These are phyloP conservation scores for Salvelinus fontinalis DNA, from an alignment of 2,113 vertebrate genomes.

Conservation along the genomic window DNA sequence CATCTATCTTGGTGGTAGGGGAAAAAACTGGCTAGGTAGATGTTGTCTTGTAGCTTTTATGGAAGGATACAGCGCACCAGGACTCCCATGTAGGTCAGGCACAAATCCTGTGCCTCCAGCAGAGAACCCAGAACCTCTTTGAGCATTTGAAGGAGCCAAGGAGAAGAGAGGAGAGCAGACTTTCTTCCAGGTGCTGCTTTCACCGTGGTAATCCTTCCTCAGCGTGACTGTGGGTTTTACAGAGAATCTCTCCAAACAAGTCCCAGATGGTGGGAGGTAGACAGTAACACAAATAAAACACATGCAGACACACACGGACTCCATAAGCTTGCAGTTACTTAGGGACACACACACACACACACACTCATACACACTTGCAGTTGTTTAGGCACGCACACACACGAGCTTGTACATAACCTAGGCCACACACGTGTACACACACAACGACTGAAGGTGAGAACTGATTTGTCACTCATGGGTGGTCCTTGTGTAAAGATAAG, in stretches of 20 bases:
- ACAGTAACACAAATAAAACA: conserved; percentile 19
- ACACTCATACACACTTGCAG: background rate
- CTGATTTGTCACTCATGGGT: conserved; percentile 64
- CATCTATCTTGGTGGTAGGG: background rate
- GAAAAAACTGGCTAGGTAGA: conserved; percentile 42
- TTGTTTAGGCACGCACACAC: conserved; percentile 3
- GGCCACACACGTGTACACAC: background rate
- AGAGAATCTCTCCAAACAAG: conserved; percentile 66
- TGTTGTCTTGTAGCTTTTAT: conserved; percentile 33
- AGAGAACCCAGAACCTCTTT: conserved; percentile 62
- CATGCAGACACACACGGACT: conserved; percentile 14
- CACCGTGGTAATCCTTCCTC: conserved; percentile 70
- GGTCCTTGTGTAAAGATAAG: conserved; percentile 66
- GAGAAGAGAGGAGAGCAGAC: conserved; percentile 50
- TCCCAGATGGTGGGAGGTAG: conserved; percentile 64
- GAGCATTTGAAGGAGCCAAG: conserved; percentile 53
- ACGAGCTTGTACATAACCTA: background rate
- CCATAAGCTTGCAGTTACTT: background rate
- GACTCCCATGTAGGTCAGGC: conserved; percentile 71
- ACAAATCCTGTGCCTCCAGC: conserved; percentile 65
- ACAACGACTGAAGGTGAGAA: conserved; percentile 57
- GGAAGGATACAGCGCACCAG: conserved; percentile 52
- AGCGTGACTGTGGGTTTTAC: conserved; percentile 69
- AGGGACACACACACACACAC: conserved; percentile 4
- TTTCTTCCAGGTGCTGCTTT: conserved; percentile 70